Conservation (phyloP, 2,888 invertebrate species). For the Eupithecia exiguata region DNA sequence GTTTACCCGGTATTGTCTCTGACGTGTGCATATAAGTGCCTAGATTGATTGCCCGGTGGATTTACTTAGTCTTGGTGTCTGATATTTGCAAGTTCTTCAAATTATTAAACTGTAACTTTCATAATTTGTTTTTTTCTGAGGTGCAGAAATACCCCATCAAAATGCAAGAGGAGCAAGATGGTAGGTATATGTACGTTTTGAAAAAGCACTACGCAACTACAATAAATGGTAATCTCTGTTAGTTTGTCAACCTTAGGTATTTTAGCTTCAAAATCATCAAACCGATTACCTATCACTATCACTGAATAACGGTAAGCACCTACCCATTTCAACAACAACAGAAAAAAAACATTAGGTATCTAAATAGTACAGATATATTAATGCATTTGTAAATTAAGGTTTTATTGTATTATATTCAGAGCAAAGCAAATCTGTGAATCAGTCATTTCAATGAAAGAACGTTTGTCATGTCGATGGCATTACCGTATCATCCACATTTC, state of each 20-base stretch:
- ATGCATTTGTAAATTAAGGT: not conserved
- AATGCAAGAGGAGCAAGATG: not conserved
- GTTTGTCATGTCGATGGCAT: not conserved
- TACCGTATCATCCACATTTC: conserved; percentile 1
- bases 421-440: not conserved
- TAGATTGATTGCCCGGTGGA: not conserved
- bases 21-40: not conserved
- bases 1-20: conserved; percentile 5
- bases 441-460: not conserved
- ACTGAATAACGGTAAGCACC: too few species aligned
- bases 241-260: too few species aligned
- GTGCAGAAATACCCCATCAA: not conserved
- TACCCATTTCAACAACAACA: too few species aligned
- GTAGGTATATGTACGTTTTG: not conserved
- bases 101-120: not conserved
- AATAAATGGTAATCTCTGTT: too few species aligned
- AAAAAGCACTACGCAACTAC: too few species aligned
- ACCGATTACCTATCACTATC: too few species aligned
- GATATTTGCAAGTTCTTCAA: not conserved
- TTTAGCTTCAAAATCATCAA: too few species aligned
- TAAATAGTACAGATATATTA: too few species aligned
- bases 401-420: not conserved
- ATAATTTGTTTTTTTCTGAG: not conserved
- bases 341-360: too few species aligned
- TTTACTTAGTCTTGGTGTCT: not conserved